Evolutionary conservation across 2,888 invertebrate species (phyloP).

Genomic region (Drepanosiphum platanoidis): DNA sequence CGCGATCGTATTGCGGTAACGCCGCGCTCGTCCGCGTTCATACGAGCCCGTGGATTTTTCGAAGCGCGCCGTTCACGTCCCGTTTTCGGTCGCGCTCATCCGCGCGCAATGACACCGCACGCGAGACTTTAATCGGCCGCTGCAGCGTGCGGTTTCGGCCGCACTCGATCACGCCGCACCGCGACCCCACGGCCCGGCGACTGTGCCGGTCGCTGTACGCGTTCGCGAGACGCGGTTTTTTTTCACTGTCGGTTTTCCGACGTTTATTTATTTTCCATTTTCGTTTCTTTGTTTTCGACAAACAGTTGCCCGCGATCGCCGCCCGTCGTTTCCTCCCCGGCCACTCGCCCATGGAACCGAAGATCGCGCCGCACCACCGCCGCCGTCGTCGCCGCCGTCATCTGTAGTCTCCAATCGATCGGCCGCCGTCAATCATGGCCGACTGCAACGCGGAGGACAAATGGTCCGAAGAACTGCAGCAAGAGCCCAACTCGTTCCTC

Average conservation of each 20-base stretch:
- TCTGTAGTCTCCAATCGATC: no score
- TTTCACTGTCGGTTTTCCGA: background rate
- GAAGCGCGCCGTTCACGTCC: no score
- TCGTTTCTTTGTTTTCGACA: background rate
- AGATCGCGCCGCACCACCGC: background rate
- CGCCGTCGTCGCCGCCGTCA: background rate
- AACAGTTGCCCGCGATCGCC: no score
- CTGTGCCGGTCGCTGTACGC: background rate
- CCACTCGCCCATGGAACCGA: constrained; percentile 14
- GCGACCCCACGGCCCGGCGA: background rate
- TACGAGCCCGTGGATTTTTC: no score
- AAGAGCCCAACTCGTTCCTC: constrained; percentile 39
- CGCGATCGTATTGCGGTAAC: no score
- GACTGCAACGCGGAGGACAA: background rate
- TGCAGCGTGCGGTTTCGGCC: background rate
- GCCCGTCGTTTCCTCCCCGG: background rate
- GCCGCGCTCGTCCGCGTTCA: no score
- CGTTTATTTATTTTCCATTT: background rate
- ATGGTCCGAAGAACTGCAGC: background rate
- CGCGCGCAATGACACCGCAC: no score
- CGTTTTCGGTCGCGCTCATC: no score
- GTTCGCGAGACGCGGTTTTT: background rate
- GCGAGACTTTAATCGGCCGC: background rate
- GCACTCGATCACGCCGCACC: no score
- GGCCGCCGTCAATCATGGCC: background rate